Evolutionary conservation across 2,888 invertebrate species (phyloP).

Genomic region (Drosophila ustulata): DNA sequence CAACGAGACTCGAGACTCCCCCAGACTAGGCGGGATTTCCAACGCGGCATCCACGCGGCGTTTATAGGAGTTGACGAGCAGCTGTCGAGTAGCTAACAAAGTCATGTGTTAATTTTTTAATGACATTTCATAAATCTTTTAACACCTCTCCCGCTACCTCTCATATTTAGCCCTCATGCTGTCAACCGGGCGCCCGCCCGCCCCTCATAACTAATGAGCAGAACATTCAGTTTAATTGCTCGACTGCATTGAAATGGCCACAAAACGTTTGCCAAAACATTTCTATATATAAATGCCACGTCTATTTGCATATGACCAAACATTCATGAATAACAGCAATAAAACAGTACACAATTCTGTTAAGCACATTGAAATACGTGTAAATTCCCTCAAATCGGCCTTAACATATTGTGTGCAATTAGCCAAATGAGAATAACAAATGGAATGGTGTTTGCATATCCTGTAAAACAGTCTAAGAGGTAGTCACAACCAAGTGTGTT

Average conservation of each 20-base stretch:
- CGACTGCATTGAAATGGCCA: slow-evolving; percentile 44
- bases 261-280: slow-evolving; percentile 38
- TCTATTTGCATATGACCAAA: slow-evolving; percentile 34
- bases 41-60: slow-evolving; percentile 1
- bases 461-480: not conserved
- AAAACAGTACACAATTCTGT: slow-evolving; percentile 28
- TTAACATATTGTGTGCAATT: slow-evolving; percentile 40
- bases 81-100: slow-evolving; percentile 40
- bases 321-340: slow-evolving; percentile 15
- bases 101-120: slow-evolving; percentile 78
- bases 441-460: slow-evolving; percentile 5
- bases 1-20: slow-evolving; percentile 33
- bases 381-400: slow-evolving; percentile 12
- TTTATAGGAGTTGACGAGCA: slow-evolving; percentile 7
- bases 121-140: slow-evolving; percentile 69
- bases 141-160: slow-evolving; percentile 20
- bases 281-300: not conserved
- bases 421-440: slow-evolving; percentile 34
- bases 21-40: slow-evolving; percentile 13
- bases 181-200: slow-evolving; percentile 1
- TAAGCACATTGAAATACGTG: slow-evolving; percentile 17
- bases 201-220: slow-evolving; percentile 9
- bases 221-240: slow-evolving; percentile 44
- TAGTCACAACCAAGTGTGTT: not conserved
- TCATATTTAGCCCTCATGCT: not conserved